Conservation (phyloP, 2,797 vertebrate genomes). For the Picus viridis region DNA sequence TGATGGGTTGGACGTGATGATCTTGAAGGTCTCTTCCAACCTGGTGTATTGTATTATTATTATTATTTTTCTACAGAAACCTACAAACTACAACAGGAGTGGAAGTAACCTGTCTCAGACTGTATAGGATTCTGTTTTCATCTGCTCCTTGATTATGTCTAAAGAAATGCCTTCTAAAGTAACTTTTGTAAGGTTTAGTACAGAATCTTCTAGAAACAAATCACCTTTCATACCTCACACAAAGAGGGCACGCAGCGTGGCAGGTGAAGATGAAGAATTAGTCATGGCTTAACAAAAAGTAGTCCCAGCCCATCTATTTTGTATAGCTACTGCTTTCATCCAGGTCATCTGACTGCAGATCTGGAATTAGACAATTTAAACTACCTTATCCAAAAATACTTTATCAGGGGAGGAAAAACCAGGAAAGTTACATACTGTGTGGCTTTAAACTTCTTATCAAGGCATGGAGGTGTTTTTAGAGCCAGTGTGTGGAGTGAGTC, state of each 20-base stretch:
- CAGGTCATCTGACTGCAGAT: background rate
- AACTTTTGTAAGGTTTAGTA: constrained; percentile 41
- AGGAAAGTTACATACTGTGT: background rate
- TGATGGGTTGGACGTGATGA: too few species aligned
- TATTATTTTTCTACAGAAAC: constrained; percentile 42
- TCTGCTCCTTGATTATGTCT: constrained; percentile 9
- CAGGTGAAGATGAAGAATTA: background rate
- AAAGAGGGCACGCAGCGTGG: background rate
- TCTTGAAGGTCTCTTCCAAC: too few species aligned
- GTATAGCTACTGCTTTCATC: background rate
- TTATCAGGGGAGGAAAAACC: background rate
- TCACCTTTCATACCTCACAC: background rate
- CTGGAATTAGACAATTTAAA: background rate
- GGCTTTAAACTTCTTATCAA: constrained; percentile 1
- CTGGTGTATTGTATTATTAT: too few species aligned
- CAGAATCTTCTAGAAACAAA: background rate
- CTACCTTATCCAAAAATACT: background rate
- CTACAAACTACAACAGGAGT: constrained; percentile 5
- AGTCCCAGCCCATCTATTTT: background rate
- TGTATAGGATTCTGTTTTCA: constrained; percentile 28
- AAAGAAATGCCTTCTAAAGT: constrained; percentile 25
- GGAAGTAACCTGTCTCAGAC: constrained; percentile 26
- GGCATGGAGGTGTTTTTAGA: background rate
- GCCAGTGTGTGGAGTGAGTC: background rate
- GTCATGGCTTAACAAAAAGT: background rate